Evolutionary conservation across 2,888 invertebrate genomes (phyloP), one percentile per base, ranked within the genome.

Genomic region (Acanthosepion pharaonis): DNA sequence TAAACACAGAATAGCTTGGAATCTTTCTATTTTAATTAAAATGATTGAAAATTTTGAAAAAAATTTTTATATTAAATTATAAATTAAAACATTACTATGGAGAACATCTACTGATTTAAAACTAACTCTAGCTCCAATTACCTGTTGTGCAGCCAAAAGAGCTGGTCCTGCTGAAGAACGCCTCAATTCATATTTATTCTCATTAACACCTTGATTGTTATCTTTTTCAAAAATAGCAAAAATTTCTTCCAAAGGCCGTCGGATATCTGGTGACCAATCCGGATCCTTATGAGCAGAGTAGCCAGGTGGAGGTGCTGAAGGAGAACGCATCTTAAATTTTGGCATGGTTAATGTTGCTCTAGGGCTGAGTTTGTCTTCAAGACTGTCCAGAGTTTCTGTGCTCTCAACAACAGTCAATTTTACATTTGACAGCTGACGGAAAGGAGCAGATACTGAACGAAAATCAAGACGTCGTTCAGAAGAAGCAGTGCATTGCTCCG

Each of bases 361-460:
- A 5, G 97, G 97, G 94, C 96, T 97, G 91, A 97, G 95, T 94
- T 96, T 97, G n/a, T 95, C 96, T 48, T 59, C 94, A 20, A 94
- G 42, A 42, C 28, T 48, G 5, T 42, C 59, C 28, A 11, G 25
- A 28, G 64, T 94, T 94, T 53, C 92, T 33, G 91, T 91, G 91
- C 25, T 91, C 25, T 94, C 94, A 28, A 93, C 94, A 92, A 94
- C 94, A 91, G 94, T 95, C 28, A 64, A 53, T n/a, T 95, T 95
- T 25, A 94, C 94, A 28, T 48, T 93, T n/a, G 96, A 95, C 9
- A 96, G 92, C 91, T 96, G 95, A 93, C 95, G 95, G 93, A 96
- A 95, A 9, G 97, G 97, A 11, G 96, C 96, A 18, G 97, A 96
- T 53, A 96, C 95, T 20, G 96, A 96, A 55, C 96, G 95, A 0